Conservation (phyloP, 1,140 invertebrate species). For the Gonioctena quinquepunctata region DNA sequence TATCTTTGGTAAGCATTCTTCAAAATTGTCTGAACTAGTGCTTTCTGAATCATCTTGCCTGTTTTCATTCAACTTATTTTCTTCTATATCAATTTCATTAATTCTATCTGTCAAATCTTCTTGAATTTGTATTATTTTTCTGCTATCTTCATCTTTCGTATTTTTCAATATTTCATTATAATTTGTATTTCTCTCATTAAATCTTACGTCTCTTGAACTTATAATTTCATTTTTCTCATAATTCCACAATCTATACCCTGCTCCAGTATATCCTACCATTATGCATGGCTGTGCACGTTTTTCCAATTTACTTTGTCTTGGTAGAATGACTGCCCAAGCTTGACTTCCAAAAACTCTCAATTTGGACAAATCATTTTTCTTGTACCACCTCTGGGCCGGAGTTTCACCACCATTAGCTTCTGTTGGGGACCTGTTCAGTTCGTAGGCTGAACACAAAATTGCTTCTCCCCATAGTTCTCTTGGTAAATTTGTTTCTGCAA, state of each 20-base stretch:
- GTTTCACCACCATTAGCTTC: too few species aligned
- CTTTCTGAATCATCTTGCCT: too few species aligned
- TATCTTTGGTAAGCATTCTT: not conserved
- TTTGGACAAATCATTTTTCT: too few species aligned
- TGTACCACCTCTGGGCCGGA: too few species aligned
- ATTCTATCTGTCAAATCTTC: too few species aligned
- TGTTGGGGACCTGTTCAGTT: slow-evolving; percentile 11
- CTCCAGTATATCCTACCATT: slow-evolving; percentile 30
- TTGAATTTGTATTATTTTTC: not conserved
- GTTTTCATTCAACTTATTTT: not conserved
- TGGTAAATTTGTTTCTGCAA: slow-evolving; percentile 35
- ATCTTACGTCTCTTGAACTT: slow-evolving; percentile 28
- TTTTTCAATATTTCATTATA: not conserved
- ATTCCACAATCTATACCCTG: slow-evolving; percentile 40
- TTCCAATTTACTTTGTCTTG: slow-evolving; percentile 1
- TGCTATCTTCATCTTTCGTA: not conserved
- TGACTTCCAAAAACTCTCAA: slow-evolving; percentile 17
- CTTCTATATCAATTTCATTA: not conserved
- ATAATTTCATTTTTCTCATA: slow-evolving; percentile 30
- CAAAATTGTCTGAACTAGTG: not conserved
- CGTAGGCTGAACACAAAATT: slow-evolving; percentile 18
- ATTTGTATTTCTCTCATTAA: slow-evolving; percentile 11
- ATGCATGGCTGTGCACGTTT: not conserved
- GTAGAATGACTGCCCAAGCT: slow-evolving; percentile 9
- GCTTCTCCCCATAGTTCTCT: slow-evolving; percentile 38